phyloP scores from a whole-genome alignment of 2,113 vertebrate genomes.

The Fulmarus glacialis region DNA sequence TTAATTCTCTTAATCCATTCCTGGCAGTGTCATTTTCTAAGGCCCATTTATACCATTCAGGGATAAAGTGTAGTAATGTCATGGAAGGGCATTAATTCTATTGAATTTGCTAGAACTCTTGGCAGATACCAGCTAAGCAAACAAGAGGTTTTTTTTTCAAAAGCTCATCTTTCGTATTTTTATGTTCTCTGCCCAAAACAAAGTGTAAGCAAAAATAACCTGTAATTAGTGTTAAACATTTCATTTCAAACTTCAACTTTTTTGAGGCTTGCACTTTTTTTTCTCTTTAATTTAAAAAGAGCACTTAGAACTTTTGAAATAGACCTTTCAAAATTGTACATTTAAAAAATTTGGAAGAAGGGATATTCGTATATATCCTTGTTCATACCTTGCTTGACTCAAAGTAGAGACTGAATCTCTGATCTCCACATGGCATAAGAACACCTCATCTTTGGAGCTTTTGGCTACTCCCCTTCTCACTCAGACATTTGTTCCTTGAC shows the following conservation, averaged over 20 bases:
- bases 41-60: not conserved
- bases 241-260: not conserved
- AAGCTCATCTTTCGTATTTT: not conserved
- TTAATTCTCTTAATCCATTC: constrained; percentile 32
- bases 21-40: constrained; percentile 8
- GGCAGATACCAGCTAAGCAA: not conserved
- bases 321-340: not conserved
- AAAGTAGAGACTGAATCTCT: not conserved
- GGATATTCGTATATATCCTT: not conserved
- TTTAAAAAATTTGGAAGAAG: not conserved
- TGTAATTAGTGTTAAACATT: not conserved
- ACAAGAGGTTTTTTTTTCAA: not conserved
- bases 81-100: not conserved
- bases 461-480: not conserved
- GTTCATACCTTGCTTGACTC: not conserved
- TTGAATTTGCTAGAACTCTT: not conserved
- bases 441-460: not conserved
- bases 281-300: not conserved
- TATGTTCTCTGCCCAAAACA: not conserved
- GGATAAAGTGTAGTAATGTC: not conserved
- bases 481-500: not conserved
- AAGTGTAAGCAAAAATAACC: not conserved
- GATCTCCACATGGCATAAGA: not conserved
- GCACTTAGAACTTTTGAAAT: not conserved
- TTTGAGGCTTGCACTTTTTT: not conserved